phyloP scores from a whole-genome alignment of 2,888 invertebrate genomes.

The Sesamia inferens region DNA sequence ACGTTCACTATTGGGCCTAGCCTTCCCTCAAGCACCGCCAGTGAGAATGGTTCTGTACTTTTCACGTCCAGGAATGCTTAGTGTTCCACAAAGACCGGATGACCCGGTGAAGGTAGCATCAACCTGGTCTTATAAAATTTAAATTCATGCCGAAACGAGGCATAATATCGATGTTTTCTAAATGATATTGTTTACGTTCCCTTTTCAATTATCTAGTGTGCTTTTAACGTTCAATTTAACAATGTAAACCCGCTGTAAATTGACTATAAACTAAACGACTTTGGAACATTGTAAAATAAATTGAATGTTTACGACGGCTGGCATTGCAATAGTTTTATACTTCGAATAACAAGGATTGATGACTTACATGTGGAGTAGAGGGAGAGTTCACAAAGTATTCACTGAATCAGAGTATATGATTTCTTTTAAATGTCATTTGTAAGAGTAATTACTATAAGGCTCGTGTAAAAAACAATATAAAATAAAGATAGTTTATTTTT shows the following conservation, averaged over 20 bases:
- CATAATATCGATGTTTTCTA: neutral
- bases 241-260: conserved; percentile 5
- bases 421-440: too few relatives aligned
- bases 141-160: neutral
- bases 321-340: conserved; percentile 35
- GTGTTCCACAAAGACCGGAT: too few relatives aligned
- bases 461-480: too few relatives aligned
- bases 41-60: too few relatives aligned
- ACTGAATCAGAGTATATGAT: too few relatives aligned
- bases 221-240: conserved; percentile 1
- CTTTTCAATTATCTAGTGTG: neutral
- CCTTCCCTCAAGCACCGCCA: too few relatives aligned
- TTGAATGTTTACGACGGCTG: conserved; percentile 38
- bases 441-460: too few relatives aligned
- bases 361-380: conserved; percentile 10
- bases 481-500: too few relatives aligned
- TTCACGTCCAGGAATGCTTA: too few relatives aligned
- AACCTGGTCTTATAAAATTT: neutral
- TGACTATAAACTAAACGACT: conserved; percentile 17
- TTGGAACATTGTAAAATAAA: conserved; percentile 31
- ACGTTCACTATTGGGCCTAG: too few relatives aligned
- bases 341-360: conserved; percentile 37
- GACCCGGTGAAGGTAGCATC: too few relatives aligned
- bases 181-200: too few relatives aligned
- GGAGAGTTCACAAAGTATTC: neutral